phyloP scores from a whole-genome alignment of 2,113 vertebrate species.

The Puntigrus tetrazona region DNA sequence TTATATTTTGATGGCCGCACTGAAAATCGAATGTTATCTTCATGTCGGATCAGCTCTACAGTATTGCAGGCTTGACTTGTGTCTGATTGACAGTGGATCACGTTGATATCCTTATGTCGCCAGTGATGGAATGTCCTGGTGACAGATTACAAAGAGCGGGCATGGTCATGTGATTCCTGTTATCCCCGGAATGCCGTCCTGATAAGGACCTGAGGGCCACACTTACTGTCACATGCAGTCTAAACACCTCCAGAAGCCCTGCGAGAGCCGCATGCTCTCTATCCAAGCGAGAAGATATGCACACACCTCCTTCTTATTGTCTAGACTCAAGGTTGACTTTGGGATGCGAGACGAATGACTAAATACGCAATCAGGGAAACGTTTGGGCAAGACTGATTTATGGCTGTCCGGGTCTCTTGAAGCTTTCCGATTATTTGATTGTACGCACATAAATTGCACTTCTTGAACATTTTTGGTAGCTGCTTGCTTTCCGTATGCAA shows the following conservation, averaged over 20 bases:
- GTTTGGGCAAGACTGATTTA: not conserved
- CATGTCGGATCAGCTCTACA: not conserved
- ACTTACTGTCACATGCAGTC: slow-evolving; percentile 61
- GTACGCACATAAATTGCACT: no score
- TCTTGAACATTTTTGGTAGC: not conserved
- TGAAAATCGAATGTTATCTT: not conserved
- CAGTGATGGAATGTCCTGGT: slow-evolving; percentile 5
- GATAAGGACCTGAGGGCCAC: slow-evolving; percentile 64
- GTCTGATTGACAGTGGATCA: slow-evolving; percentile 55
- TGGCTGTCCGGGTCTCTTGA: not conserved
- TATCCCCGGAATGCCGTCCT: slow-evolving; percentile 54
- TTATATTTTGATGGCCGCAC: not conserved
- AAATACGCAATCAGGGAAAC: no score
- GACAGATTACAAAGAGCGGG: not conserved
- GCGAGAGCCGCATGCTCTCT: not conserved
- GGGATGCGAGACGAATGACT: not conserved
- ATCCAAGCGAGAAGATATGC: not conserved
- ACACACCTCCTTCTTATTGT: not conserved
- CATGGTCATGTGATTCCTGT: slow-evolving; percentile 59
- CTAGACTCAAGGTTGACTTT: not conserved
- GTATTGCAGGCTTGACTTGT: slow-evolving; percentile 5
- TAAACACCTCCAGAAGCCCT: not conserved
- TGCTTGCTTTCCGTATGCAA: not conserved
- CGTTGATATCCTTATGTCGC: slow-evolving; percentile 41
- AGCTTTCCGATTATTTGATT: not conserved